These are phyloP conservation scores for Megathymus violae DNA, from an alignment of 1,140 invertebrate species.

Conservation along the genomic window DNA sequence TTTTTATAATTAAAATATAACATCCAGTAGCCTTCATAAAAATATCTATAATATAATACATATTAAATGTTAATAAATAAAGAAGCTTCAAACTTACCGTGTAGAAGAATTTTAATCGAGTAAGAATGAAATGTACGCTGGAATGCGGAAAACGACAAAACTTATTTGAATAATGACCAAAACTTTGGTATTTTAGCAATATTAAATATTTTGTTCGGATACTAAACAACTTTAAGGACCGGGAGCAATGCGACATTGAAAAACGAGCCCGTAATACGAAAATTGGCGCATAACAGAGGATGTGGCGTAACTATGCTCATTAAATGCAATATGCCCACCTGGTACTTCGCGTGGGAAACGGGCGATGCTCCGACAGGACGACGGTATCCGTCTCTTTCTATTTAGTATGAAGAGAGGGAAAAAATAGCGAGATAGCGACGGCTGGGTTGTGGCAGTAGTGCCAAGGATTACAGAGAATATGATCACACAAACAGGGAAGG, in stretches of 20 bases:
- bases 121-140: no score
- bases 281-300: slow-evolving; percentile 31
- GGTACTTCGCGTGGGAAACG: slow-evolving; percentile 27
- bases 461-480: slow-evolving; percentile 18
- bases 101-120: no score
- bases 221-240: not conserved
- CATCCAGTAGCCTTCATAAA: no score
- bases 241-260: slow-evolving; percentile 19
- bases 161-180: not conserved
- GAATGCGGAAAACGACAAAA: not conserved
- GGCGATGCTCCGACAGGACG: slow-evolving; percentile 13
- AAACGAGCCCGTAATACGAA: slow-evolving; percentile 31
- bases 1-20: no score
- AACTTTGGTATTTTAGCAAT: not conserved
- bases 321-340: slow-evolving; percentile 34
- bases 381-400: slow-evolving; percentile 1
- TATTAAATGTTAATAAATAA: no score
- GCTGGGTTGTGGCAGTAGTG: no score
- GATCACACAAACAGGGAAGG: no score
- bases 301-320: slow-evolving; percentile 18
- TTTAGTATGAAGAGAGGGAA: slow-evolving; percentile 7
- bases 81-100: no score
- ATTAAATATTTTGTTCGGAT: not conserved
- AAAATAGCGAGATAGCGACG: no score
- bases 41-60: no score